Evolutionary conservation across 2,113 vertebrate genomes (phyloP).

Genomic region (Onychostoma macrolepis): DNA sequence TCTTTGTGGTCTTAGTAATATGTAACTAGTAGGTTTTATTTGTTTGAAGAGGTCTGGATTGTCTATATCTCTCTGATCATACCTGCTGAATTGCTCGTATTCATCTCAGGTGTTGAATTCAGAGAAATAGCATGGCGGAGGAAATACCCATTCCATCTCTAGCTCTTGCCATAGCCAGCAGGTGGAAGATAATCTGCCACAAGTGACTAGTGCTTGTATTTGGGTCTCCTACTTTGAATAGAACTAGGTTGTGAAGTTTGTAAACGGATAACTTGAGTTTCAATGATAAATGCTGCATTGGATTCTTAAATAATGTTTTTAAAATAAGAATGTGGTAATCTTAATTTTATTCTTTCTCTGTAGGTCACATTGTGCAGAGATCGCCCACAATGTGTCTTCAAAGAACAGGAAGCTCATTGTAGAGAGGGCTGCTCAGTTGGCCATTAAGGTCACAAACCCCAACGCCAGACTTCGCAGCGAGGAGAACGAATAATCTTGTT

Average conservation of each 20-base stretch:
- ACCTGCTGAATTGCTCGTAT: constrained; percentile 54
- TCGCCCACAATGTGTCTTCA: constrained; percentile 97
- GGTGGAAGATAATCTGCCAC: constrained; percentile 66
- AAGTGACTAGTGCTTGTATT: constrained; percentile 19
- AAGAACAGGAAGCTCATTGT: constrained; percentile 98
- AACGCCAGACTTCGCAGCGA: constrained; percentile 97
- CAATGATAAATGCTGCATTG: not conserved
- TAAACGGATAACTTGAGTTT: not conserved
- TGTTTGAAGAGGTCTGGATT: not conserved
- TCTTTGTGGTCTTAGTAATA: not conserved
- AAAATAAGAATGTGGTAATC: not conserved
- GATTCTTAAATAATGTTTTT: not conserved
- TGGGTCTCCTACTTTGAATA: not conserved
- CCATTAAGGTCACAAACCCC: constrained; percentile 97
- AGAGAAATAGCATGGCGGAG: constrained; percentile 61
- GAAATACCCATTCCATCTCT: constrained; percentile 61
- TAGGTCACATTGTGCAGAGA: constrained; percentile 95
- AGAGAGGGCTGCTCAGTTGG: constrained; percentile 95
- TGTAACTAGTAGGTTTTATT: not conserved
- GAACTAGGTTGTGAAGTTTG: not conserved
- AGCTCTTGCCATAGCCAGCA: constrained; percentile 51
- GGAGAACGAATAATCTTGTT: constrained; percentile 89
- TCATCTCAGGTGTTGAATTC: constrained; percentile 50
- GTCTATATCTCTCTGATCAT: constrained; percentile 45
- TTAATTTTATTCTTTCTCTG: constrained; percentile 20